phyloP scores from a whole-genome alignment of 2,797 vertebrate species.

The Coilia nasus region DNA sequence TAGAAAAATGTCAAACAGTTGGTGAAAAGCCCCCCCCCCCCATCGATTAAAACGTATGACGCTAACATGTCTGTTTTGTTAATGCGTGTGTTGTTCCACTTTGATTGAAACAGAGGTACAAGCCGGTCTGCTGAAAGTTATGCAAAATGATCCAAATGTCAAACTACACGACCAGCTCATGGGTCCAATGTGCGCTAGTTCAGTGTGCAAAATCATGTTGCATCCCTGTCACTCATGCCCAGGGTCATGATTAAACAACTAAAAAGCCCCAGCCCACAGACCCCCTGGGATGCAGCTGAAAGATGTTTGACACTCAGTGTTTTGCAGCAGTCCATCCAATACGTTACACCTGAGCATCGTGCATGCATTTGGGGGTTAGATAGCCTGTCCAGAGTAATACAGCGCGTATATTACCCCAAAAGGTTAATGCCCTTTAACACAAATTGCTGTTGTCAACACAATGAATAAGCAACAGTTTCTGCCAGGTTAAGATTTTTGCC shows the following conservation, averaged over 20 bases:
- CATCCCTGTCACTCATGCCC: background rate
- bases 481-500: background rate
- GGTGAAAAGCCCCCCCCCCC: too few species aligned
- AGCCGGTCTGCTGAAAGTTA: background rate
- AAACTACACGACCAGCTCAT: background rate
- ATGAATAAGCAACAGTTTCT: background rate
- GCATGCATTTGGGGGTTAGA: slow-evolving; percentile 15
- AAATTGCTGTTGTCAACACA: background rate
- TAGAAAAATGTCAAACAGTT: too few species aligned
- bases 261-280: background rate
- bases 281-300: background rate
- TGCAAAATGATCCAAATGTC: background rate
- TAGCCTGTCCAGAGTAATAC: background rate
- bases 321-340: slow-evolving; percentile 11
- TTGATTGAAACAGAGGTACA: background rate
- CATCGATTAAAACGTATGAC: too few species aligned
- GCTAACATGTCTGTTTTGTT: background rate
- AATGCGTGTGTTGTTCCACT: background rate
- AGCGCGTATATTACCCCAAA: background rate
- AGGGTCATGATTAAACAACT: background rate
- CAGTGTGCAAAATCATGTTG: slow-evolving; percentile 2
- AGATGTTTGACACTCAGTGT: background rate
- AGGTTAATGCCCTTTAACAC: background rate
- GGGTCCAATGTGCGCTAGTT: background rate
- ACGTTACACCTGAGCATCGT: slow-evolving; percentile 9